These are phyloP conservation scores for Corydoras sp. DNA, from an alignment of 2,113 vertebrate species.

Conservation along the genomic window DNA sequence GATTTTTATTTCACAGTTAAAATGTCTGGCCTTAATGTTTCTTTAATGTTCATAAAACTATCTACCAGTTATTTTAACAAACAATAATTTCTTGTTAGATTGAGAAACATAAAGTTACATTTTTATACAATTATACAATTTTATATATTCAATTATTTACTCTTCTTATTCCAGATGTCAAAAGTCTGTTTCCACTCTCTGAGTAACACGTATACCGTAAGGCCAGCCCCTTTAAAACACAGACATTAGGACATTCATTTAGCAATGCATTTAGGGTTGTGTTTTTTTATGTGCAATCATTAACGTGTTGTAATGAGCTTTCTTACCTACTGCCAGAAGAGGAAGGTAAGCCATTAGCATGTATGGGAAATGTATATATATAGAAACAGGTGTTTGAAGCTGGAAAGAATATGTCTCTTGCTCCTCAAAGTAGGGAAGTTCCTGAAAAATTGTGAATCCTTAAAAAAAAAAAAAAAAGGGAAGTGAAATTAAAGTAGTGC, in stretches of 20 bases:
- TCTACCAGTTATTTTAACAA: too few relatives aligned
- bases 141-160: neutral
- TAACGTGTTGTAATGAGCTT: too few relatives aligned
- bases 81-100: too few relatives aligned
- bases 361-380: conserved; percentile 62
- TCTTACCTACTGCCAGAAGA: conserved; percentile 76
- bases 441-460: conserved; percentile 78
- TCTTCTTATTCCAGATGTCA: conserved; percentile 2
- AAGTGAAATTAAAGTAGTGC: too few relatives aligned
- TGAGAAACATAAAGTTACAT: too few relatives aligned
- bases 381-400: conserved; percentile 53
- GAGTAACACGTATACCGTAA: neutral
- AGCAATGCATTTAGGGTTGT: too few relatives aligned
- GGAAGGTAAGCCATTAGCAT: conserved; percentile 71
- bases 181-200: conserved; percentile 1
- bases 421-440: conserved; percentile 69
- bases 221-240: neutral
- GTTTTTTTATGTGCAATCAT: too few relatives aligned
- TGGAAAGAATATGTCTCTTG: conserved; percentile 58
- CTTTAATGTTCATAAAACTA: too few relatives aligned
- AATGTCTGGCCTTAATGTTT: too few relatives aligned
- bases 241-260: neutral
- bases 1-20: too few relatives aligned
- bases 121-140: neutral
- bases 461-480: conserved; percentile 14